These are phyloP conservation scores for Sarcophaga rosellei DNA, from an alignment of 2,888 invertebrate genomes.

Conservation along the genomic window DNA sequence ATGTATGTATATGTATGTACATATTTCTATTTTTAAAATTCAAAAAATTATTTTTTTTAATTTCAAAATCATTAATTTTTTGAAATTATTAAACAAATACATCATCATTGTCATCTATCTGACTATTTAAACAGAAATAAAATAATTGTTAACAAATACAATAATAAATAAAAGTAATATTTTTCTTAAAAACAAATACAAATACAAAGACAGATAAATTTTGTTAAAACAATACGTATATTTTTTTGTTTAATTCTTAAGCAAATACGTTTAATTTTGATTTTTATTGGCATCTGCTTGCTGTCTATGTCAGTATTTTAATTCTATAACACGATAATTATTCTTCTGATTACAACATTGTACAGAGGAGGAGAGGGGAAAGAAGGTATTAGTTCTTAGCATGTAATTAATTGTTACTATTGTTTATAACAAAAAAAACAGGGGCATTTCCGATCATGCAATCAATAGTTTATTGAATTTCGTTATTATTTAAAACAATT, in stretches of 20 bases:
- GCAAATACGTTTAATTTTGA: neutral
- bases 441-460: constrained; percentile 50
- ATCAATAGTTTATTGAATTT: constrained; percentile 11
- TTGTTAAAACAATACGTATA: no score
- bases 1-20: no score
- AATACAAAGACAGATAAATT: no score
- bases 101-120: neutral
- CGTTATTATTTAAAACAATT: neutral
- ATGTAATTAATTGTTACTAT: constrained; percentile 19
- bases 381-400: neutral
- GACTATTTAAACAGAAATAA: neutral
- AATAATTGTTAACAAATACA: neutral
- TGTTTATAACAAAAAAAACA: neutral
- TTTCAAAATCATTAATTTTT: constrained; percentile 11
- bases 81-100: constrained; percentile 19
- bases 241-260: no score
- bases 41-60: neutral
- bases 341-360: no score
- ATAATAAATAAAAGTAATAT: neutral
- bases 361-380: no score
- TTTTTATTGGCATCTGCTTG: neutral
- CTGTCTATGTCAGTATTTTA: no score
- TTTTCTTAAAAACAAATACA: no score
- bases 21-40: neutral
- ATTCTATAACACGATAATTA: no score